Base-by-base conservation (phyloP, 2,113 vertebrate genomes). In the Pomatorhinus ruficollis region DNA sequence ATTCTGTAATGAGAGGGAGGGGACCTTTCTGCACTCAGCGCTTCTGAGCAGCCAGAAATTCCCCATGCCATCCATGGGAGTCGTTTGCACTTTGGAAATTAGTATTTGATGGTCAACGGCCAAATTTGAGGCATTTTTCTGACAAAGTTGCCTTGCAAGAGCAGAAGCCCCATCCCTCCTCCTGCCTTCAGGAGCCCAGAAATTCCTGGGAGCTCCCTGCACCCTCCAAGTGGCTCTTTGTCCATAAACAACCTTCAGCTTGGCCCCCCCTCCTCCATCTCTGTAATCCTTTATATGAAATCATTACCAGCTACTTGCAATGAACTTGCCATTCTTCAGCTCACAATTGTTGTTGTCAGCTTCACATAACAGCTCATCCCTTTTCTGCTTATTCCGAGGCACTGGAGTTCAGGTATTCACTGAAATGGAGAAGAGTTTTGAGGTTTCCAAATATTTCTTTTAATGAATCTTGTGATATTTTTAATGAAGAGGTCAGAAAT, bases 321-420 rank as follows among this genome's bases (percentile, higher is more conserved):
- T 28, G 92, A 78, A 78, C 76, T 59, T 56, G 87, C 94, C 74
- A 42, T 94, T 94, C 90, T 93, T 95, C 86, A 87, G 83, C 68
- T 93, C 88, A 75, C 95, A 92, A 79, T 94, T 93, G 79, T 57
- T 89, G 75, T 95, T 94, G 86, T 96, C 95, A 89, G 88, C 90
- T 53, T 91, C 96, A 87, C 64, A 20, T 84, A 83, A 64, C 79
- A 92, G 83, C 60, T 93, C 92, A 87, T 96, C 95, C 77, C 72
- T 92, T 92, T 78, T 83, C 86, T 94, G 69, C 80, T 71, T 83
- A 71, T 94, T 93, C 90, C 84, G 82, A 76, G 86, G 90, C 90
- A 89, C 94, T 94, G 39, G 60, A 84, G 96, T 97, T 95, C 95
- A 97, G 90, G 95, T 96, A 93, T 53, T 96, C 85, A 12, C 80